Conservation (phyloP, 2,113 vertebrate genomes). For the Aptenodytes patagonicus region DNA sequence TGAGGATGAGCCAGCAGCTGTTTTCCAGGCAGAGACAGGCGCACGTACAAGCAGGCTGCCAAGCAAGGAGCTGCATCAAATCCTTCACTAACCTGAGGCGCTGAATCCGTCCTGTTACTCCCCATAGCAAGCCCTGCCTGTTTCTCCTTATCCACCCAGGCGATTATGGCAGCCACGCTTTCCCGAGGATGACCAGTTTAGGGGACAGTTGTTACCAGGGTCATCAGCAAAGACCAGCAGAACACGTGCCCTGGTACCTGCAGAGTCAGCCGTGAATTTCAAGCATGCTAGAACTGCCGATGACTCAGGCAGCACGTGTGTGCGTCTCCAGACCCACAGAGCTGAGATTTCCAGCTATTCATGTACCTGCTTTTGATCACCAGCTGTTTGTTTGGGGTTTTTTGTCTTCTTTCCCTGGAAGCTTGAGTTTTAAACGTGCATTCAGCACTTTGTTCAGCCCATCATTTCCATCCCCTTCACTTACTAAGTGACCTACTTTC, state of each 20-base stretch:
- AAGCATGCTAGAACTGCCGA: background rate
- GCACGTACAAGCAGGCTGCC: rapidly evolving
- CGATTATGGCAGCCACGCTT: background rate
- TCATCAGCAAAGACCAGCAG: background rate
- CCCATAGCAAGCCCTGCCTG: background rate
- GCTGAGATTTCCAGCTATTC: background rate
- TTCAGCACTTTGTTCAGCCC: background rate
- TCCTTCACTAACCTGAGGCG: background rate
- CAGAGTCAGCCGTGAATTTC: background rate
- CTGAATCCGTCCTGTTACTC: background rate
- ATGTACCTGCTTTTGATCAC: conserved; percentile 9
- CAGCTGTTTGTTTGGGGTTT: background rate
- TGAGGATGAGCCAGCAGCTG: background rate
- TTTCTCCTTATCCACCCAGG: background rate
- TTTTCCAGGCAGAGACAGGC: background rate
- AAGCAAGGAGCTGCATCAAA: background rate
- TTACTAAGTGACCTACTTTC: background rate
- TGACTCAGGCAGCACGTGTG: background rate
- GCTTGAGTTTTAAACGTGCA: background rate
- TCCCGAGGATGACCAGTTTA: background rate
- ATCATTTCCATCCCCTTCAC: background rate
- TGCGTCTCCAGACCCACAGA: background rate
- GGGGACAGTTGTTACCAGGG: background rate
- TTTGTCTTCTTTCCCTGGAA: background rate
- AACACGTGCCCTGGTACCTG: background rate